Evolutionary conservation across 1,140 invertebrate species (phyloP), one percentile per base, ranked within the genome.

Genomic region (Camponotus floridanus): DNA sequence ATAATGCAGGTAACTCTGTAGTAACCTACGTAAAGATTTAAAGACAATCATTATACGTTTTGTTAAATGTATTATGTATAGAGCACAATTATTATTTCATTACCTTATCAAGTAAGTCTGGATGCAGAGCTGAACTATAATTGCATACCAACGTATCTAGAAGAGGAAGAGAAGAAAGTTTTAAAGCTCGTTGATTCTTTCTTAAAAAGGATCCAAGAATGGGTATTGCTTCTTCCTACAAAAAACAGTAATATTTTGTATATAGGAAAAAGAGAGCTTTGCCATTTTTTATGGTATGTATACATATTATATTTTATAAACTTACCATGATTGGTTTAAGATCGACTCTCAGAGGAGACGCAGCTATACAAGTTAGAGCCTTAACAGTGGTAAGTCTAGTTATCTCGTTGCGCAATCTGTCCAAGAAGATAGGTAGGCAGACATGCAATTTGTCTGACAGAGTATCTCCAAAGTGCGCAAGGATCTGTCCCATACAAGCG

Each of bases 161-260:
- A 71, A 99, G 96, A 57, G 97, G 97, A 7, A 99, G 94, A 0
- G 99, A 99, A 70, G 97, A 97, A 6, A 99, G 94, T 95, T 99
- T 99, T 26, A 99, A 95, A 33, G 98, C 98, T 87, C 99, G 96
- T 94, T 99, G 99, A 95, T 99, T 99, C 95, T 99, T 99, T 57
- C 99, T 96, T 67, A 99, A 95, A 92, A 99, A 99, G 7, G 98
- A 98, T 9, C 98, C 98, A 39, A 99, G 95, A 85, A 99, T 97
- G 31, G 98, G 98, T 88, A 99, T 96, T 15, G 98, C 98, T 92
- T 99, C 98, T 86, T 96, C 96, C 97, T 97, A 93, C 45, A 95
- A 93, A 71, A 87, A 45, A 9, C 1, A 36, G 64, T 18, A 55
- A 59, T 71, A 55, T 57, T n/a, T 18, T 62, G n/a, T 31, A 26